Percentiles rank a stretch among this genome's conserved stretches.
Conservation (phyloP, 2,888 invertebrate species). For the Sinotaia quadrata region DNA sequence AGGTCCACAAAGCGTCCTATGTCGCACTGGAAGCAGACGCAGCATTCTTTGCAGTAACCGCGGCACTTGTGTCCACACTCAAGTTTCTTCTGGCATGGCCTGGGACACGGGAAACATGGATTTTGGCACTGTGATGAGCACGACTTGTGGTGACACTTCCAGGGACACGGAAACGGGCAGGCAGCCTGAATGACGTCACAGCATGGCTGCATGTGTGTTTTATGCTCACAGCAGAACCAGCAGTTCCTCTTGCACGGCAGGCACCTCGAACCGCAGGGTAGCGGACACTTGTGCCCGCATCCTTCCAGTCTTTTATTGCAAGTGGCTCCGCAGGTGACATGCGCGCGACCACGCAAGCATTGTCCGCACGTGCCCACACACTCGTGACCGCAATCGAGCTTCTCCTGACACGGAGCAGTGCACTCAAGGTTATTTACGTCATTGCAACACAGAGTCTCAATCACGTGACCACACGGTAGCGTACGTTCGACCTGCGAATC, state of each 20-base stretch:
- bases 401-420: slow-evolving; percentile 10
- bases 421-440: slow-evolving; percentile 1
- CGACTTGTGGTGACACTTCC: slow-evolving; percentile 1
- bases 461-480: slow-evolving; percentile 27
- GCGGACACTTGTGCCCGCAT: slow-evolving; percentile 9
- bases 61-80: slow-evolving; percentile 21
- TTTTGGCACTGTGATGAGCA: slow-evolving; percentile 20
- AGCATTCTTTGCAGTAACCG: slow-evolving; percentile 25
- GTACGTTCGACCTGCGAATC: not conserved
- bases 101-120: slow-evolving; percentile 2
- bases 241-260: not conserved
- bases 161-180: slow-evolving; percentile 12
- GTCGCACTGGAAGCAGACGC: slow-evolving; percentile 34
- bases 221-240: not conserved
- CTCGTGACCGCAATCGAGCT: slow-evolving; percentile 24
- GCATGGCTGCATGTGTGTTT: not conserved
- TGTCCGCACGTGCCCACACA: slow-evolving; percentile 26
- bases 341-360: slow-evolving; percentile 20
- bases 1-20: not conserved
- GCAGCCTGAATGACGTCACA: slow-evolving; percentile 17
- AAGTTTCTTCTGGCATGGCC: not conserved
- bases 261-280: slow-evolving; percentile 6
- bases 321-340: slow-evolving; percentile 16
- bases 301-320: slow-evolving; percentile 16
- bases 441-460: slow-evolving; percentile 3